Evolutionary conservation across 2,888 invertebrate species (phyloP).

Genomic region (Hesperia comma): DNA sequence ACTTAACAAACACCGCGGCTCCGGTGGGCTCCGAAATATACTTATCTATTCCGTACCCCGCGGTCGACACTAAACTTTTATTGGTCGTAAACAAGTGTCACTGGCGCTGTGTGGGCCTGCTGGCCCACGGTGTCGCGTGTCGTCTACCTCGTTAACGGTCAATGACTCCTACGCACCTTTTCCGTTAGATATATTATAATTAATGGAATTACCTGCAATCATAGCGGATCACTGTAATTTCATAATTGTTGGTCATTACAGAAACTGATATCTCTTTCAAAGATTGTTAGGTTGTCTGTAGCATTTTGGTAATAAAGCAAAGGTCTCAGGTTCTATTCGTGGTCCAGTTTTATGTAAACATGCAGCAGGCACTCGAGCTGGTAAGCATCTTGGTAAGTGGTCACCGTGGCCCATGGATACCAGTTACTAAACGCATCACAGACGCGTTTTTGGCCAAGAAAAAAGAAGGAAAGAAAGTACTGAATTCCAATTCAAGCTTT

Average conservation of each 20-base stretch:
- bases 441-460: too few species aligned
- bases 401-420: too few species aligned
- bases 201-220: constrained; percentile 2
- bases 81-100: constrained; percentile 39
- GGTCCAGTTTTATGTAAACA: too few species aligned
- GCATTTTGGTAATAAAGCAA: too few species aligned
- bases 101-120: constrained; percentile 13
- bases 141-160: constrained; percentile 2
- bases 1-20: background rate
- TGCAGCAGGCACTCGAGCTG: too few species aligned
- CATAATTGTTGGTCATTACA: background rate
- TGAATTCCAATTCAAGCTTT: too few species aligned
- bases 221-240: constrained; percentile 1
- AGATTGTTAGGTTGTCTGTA: background rate
- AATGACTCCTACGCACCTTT: constrained; percentile 10
- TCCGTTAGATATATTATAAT: constrained; percentile 12
- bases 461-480: too few species aligned
- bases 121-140: constrained; percentile 3
- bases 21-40: constrained; percentile 20
- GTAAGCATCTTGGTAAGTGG: too few species aligned
- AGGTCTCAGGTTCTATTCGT: too few species aligned
- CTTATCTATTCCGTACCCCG: constrained; percentile 33
- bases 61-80: constrained; percentile 42
- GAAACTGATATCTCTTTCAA: constrained; percentile 2
- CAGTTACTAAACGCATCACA: too few species aligned